Evolutionary conservation across 2,113 vertebrate species (phyloP).

Genomic region (Anoura caudifer): DNA sequence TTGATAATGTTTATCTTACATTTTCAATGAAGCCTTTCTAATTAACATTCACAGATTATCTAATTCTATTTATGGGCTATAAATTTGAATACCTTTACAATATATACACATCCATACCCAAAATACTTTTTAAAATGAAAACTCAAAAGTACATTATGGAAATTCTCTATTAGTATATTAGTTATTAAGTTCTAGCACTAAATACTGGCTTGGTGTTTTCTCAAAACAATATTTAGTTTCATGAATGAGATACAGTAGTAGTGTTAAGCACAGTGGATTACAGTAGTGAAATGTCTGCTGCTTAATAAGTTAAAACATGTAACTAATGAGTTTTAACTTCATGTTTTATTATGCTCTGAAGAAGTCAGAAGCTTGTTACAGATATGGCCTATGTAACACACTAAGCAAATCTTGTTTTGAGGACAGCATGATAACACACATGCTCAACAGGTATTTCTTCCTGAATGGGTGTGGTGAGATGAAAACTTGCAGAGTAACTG

Average conservation of each 20-base stretch:
- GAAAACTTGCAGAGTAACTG: conserved; percentile 7
- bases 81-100: conserved; percentile 33
- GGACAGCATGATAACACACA: background rate
- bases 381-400: background rate
- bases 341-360: background rate
- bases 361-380: background rate
- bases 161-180: background rate
- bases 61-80: conserved; percentile 9
- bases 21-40: conserved; percentile 30
- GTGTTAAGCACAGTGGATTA: background rate
- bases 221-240: conserved; percentile 12
- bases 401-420: conserved; percentile 21
- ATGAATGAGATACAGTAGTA: background rate
- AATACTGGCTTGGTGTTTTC: conserved; percentile 34
- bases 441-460: conserved; percentile 8
- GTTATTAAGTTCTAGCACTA: background rate
- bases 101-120: background rate
- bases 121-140: conserved; percentile 26
- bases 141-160: conserved; percentile 14
- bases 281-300: background rate
- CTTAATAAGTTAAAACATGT: background rate
- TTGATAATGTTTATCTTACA: background rate
- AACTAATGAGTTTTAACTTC: background rate
- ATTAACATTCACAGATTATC: conserved; percentile 1
- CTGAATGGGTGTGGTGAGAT: conserved; percentile 36